phyloP scores from a whole-genome alignment of 2,797 vertebrate species.

The Heliangelus exortis region DNA sequence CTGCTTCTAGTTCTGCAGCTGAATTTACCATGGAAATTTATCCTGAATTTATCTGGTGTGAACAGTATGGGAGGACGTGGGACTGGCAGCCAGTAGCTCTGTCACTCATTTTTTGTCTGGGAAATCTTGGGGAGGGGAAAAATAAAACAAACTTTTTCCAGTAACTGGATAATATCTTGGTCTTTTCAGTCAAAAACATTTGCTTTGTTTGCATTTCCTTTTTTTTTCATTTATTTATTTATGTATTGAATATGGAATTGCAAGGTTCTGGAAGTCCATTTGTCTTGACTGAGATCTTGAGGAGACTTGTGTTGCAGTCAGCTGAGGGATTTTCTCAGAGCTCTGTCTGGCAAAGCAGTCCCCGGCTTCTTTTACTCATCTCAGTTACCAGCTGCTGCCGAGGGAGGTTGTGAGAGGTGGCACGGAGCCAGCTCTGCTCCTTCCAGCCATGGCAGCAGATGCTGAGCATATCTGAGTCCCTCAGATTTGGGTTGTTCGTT shows the following conservation, averaged over 20 bases:
- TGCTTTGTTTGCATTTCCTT: accelerated
- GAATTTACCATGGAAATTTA: background rate
- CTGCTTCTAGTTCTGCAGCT: background rate
- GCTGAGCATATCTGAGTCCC: background rate
- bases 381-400: background rate
- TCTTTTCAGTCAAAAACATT: background rate
- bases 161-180: background rate
- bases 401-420: background rate
- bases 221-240: background rate
- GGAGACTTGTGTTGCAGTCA: background rate
- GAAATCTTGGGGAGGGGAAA: background rate
- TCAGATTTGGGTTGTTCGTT: background rate
- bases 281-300: background rate
- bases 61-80: background rate
- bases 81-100: background rate
- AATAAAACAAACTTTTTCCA: background rate
- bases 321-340: background rate
- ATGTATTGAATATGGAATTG: background rate
- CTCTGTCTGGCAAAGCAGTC: background rate
- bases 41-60: background rate
- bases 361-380: background rate
- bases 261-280: background rate
- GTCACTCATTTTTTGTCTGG: background rate
- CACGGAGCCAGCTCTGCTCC: background rate
- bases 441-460: background rate